These are phyloP conservation scores for Spilarctia lutea DNA, from an alignment of 2,888 invertebrate species.

Conservation along the genomic window DNA sequence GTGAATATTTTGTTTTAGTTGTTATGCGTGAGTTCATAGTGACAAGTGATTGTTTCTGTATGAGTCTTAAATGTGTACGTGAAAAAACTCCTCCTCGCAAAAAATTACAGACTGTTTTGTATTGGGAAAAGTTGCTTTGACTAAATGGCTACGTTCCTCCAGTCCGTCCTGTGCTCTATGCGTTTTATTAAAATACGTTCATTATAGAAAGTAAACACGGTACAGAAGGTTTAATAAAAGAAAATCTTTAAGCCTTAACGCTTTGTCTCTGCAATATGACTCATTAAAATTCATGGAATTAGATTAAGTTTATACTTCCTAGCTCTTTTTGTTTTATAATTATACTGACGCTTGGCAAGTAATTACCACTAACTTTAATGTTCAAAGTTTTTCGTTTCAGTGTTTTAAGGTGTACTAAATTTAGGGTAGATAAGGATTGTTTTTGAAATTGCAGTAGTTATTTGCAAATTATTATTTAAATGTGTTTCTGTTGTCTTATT, in stretches of 20 bases:
- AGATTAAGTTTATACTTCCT: constrained; percentile 39
- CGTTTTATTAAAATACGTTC: neutral
- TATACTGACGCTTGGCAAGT: constrained; percentile 11
- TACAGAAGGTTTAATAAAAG: constrained; percentile 26
- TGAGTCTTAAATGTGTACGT: too few relatives aligned
- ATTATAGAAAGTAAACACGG: constrained; percentile 9
- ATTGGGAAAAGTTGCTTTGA: too few relatives aligned
- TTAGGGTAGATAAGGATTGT: neutral
- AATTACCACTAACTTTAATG: constrained; percentile 1
- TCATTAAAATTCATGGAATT: constrained; percentile 47
- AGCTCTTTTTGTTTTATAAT: constrained; percentile 28
- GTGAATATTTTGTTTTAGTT: too few relatives aligned
- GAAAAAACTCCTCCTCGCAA: too few relatives aligned
- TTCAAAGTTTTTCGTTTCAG: neutral
- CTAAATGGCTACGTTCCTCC: too few relatives aligned
- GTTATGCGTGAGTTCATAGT: too few relatives aligned
- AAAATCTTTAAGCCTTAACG: constrained; percentile 20
- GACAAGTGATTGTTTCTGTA: too few relatives aligned
- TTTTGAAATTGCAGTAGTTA: neutral
- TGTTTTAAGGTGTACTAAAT: neutral
- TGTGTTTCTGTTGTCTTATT: too few relatives aligned
- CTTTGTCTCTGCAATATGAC: constrained; percentile 31
- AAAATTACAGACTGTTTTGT: too few relatives aligned
- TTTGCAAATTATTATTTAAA: neutral
- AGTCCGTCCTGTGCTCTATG: too few relatives aligned